A percentile compares a stretch with the other conserved stretches of the same genome.
Conservation (phyloP, 2,797 vertebrate genomes). For the Lepilemur ruficaudatus region DNA sequence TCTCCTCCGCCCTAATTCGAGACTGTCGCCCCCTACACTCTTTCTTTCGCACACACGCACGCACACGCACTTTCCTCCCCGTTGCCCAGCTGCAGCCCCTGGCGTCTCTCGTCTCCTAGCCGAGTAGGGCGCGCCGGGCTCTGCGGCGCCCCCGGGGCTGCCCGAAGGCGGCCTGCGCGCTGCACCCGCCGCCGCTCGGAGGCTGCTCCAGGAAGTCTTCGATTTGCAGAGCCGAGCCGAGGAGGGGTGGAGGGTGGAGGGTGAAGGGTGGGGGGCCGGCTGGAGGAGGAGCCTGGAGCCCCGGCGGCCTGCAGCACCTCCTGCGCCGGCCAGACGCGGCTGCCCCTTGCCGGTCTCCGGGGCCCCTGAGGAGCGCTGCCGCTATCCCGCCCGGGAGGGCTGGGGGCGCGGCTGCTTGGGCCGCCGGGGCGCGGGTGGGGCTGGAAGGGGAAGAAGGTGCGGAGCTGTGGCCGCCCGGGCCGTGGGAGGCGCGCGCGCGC, state of each 20-base stretch:
- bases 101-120: neutral
- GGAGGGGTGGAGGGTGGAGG: neutral
- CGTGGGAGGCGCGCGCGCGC: slow-evolving; percentile 63
- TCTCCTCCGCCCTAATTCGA: neutral
- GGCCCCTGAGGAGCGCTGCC: neutral
- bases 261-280: neutral
- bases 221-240: neutral
- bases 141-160: neutral
- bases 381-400: neutral
- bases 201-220: neutral
- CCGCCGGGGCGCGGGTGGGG: neutral
- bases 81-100: slow-evolving; percentile 18
- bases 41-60: neutral
- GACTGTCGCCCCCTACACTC: neutral
- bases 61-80: neutral
- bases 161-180: neutral
- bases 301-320: neutral
- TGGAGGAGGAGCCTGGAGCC: slow-evolving; percentile 43
- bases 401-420: slow-evolving; percentile 33
- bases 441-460: neutral
- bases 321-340: neutral
- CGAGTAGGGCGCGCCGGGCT: neutral
- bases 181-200: neutral
- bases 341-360: neutral
- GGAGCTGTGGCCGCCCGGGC: neutral